phyloP scores from a whole-genome alignment of 1,140 invertebrate genomes.

The Centruroides vittatus region DNA sequence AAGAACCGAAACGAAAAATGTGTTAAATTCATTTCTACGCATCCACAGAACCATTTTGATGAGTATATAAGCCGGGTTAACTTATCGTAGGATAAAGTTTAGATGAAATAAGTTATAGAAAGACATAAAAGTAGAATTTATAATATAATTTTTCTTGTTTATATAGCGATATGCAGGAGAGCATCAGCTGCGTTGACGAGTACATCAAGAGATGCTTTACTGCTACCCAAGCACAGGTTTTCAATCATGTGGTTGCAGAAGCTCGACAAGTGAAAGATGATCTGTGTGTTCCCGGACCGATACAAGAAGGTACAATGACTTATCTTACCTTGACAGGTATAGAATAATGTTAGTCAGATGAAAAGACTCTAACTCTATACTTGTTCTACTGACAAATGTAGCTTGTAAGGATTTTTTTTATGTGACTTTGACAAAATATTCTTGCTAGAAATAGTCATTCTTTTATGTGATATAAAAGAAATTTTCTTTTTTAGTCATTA shows the following conservation, averaged over 20 bases:
- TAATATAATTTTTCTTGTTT: neutral
- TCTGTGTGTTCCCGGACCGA: conserved; percentile 10
- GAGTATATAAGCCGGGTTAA: too few species aligned
- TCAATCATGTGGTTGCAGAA: conserved; percentile 13
- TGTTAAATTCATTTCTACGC: too few species aligned
- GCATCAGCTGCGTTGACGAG: conserved; percentile 13
- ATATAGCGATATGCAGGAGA: conserved; percentile 9
- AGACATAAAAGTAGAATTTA: too few species aligned
- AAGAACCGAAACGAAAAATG: too few species aligned
- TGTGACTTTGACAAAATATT: neutral
- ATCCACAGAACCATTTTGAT: too few species aligned
- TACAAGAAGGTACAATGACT: conserved; percentile 11
- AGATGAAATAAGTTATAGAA: too few species aligned
- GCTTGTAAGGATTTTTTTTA: neutral
- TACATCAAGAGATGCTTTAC: conserved; percentile 14
- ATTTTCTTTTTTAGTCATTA: too few species aligned
- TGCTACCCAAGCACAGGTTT: conserved; percentile 13
- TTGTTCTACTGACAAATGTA: neutral
- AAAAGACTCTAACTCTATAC: neutral
- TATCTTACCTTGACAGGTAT: neutral
- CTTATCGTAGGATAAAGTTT: too few species aligned
- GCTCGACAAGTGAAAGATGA: conserved; percentile 13
- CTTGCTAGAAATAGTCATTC: too few species aligned
- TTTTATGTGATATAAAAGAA: too few species aligned
- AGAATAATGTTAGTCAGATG: neutral